Evolutionary conservation across 2,888 invertebrate genomes (phyloP).

Genomic region (Hypena proboscidalis): DNA sequence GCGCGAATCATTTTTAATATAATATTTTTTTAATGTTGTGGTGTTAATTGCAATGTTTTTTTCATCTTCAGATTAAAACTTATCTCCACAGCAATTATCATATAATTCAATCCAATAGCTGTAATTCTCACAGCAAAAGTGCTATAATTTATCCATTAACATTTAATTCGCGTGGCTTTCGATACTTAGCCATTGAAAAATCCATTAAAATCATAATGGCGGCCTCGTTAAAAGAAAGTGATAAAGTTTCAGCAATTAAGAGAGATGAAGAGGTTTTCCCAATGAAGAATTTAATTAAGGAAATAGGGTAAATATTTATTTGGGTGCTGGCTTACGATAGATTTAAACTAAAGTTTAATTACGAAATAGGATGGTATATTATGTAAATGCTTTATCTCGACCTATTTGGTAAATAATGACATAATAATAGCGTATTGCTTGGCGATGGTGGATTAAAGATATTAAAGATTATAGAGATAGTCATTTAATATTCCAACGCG

Average conservation of each 20-base stretch:
- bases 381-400: no score
- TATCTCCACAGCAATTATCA: constrained; percentile 22
- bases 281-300: constrained; percentile 26
- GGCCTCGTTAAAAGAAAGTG: constrained; percentile 53
- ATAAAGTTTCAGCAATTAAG: constrained; percentile 56
- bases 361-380: no score
- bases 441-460: no score
- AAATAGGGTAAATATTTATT: constrained; percentile 25
- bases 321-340: not conserved
- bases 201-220: constrained; percentile 52
- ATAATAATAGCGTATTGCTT: no score
- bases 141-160: constrained; percentile 37
- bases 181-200: constrained; percentile 64
- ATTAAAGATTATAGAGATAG: no score
- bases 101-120: constrained; percentile 9
- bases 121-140: constrained; percentile 7
- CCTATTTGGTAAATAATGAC: no score
- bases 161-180: constrained; percentile 51
- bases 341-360: constrained; percentile 3
- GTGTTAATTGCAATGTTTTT: not conserved
- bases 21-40: not conserved
- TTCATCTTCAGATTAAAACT: not conserved
- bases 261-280: constrained; percentile 34
- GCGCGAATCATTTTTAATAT: not conserved
- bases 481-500: no score